Base-by-base conservation (phyloP, 1,140 invertebrate genomes). In the Leptinotarsa defecta region DNA sequence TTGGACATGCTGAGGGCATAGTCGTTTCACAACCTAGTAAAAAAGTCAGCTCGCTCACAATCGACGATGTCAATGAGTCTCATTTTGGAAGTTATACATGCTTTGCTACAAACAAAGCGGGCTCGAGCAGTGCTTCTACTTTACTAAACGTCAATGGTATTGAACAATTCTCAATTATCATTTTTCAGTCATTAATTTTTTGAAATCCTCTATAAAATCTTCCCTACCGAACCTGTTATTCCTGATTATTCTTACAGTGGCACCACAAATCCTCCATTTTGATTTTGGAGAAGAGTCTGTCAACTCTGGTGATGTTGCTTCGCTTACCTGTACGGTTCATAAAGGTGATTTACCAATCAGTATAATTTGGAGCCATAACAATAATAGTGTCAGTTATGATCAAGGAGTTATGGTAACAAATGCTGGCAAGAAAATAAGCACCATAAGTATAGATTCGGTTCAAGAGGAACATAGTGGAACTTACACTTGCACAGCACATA, bases 371-470 rank as follows among this genome's bases (percentile, higher is more conserved):
- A 82, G 61, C 81, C 79, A 83, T 43, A 84, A 86, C 80, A 76
- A 76, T 22, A 62, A 71, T 57, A 72, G 73, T 22, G 88, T 91
- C 78, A 88, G 88, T 79, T 86, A 89, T 68, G 88, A 91, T 86
- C 87, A 90, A 72, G 91, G 94, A 81, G 87, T 97, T 83, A 88
- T 88, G 82, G 88, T 95, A 80, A 87, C 89, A 73, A 89, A 92
- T 90, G 91, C 91, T 84, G 89, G 94, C 82, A 88, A 95, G 88
- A 89, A 91, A 86, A 87, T 91, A 52, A 94, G 92, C 79, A 89
- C 93, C 64, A 87, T 94, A 71, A 91, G 88, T 68, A 92, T 94
- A 69, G 91, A 92, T 78, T 89, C 89, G 20, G 90, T 93, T 62
- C 87, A 87, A 64, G 90, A 90, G 76, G 87, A 89, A 77, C 92